Evolutionary conservation across 1,140 invertebrate species (phyloP).

Genomic region (Stegodyphus mimosarum): DNA sequence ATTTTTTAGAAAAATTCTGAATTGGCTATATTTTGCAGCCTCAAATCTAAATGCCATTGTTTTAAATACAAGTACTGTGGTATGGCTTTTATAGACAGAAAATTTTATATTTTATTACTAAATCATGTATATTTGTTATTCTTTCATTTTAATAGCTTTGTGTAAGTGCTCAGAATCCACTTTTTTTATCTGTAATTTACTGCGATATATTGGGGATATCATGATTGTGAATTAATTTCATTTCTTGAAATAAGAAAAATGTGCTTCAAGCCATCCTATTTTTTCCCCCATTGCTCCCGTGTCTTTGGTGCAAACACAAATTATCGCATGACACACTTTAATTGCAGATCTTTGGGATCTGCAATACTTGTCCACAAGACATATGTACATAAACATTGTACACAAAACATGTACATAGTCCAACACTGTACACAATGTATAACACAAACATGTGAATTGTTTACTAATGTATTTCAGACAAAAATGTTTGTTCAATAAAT

Average conservation of each 20-base stretch:
- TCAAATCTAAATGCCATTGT: too few relatives aligned
- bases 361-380: slow-evolving; percentile 47
- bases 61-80: too few relatives aligned
- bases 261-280: neutral
- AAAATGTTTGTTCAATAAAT: slow-evolving; percentile 57
- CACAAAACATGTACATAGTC: slow-evolving; percentile 59
- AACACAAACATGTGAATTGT: slow-evolving; percentile 50
- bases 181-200: neutral
- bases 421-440: slow-evolving; percentile 59
- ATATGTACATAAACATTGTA: slow-evolving; percentile 61
- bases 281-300: neutral
- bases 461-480: slow-evolving; percentile 30
- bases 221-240: neutral
- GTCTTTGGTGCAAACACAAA: neutral
- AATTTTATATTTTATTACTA: too few relatives aligned
- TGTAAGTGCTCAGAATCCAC: neutral
- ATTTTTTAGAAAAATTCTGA: too few relatives aligned
- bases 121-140: too few relatives aligned
- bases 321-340: slow-evolving; percentile 34
- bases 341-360: slow-evolving; percentile 10
- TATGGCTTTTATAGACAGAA: too few relatives aligned
- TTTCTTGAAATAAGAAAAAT: neutral
- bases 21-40: too few relatives aligned
- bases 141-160: neutral
- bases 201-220: neutral